These are phyloP conservation scores for Thaumatotibia leucotreta DNA, from an alignment of 1,140 invertebrate species.

Conservation along the genomic window DNA sequence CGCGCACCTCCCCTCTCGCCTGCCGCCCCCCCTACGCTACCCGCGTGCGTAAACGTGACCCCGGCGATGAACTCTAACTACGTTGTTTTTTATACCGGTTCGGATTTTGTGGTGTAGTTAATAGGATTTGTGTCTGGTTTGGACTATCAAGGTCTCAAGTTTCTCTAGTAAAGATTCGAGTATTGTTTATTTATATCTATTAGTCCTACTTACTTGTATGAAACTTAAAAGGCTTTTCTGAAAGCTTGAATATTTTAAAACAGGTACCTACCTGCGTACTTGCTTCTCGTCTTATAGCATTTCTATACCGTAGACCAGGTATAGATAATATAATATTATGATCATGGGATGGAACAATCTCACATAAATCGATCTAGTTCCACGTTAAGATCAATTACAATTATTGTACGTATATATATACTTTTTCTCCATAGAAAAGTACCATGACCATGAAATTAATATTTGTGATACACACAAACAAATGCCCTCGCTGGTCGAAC, in stretches of 20 bases:
- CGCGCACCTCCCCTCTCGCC: slow-evolving; percentile 25
- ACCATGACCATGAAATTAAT: too few relatives aligned
- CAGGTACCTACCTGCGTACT: not conserved
- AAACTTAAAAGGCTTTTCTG: not conserved
- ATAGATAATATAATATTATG: too few relatives aligned
- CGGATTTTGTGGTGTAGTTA: slow-evolving; percentile 26
- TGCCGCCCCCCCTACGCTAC: slow-evolving; percentile 35
- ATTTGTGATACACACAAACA: too few relatives aligned
- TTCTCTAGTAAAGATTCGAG: not conserved
- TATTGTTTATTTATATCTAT: too few relatives aligned
- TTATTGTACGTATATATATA: too few relatives aligned
- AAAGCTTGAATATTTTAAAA: not conserved
- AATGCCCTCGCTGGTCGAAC: too few relatives aligned
- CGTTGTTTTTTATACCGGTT: slow-evolving; percentile 45
- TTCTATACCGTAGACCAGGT: too few relatives aligned
- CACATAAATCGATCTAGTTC: too few relatives aligned
- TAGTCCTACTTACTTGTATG: too few relatives aligned
- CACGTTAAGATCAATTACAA: too few relatives aligned
- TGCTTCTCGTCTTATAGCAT: not conserved
- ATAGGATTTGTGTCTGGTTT: not conserved
- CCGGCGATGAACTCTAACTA: slow-evolving; percentile 53
- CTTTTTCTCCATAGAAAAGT: too few relatives aligned
- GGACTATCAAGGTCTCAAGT: not conserved
- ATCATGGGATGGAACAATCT: too few relatives aligned
- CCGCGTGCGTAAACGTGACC: slow-evolving; percentile 72